Evolutionary conservation across 2,113 vertebrate genomes (phyloP), one percentile per base, ranked within the genome.

Genomic region (Prochilodus magdalenae): DNA sequence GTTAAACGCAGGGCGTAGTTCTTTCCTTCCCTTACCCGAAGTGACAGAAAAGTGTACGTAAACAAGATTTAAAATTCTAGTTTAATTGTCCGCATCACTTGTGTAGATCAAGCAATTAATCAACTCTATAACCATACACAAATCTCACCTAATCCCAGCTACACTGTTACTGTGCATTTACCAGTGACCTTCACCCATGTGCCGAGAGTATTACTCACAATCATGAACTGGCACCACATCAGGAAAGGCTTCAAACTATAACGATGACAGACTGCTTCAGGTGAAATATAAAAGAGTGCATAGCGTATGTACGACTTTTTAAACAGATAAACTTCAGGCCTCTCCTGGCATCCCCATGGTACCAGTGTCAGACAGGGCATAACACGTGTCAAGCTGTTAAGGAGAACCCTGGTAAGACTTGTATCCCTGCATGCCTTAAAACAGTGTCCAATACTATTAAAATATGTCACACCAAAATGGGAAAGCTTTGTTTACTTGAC

Each of bases 1-100:
- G 80, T 75, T 63, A 86, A 85, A 86, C 57, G 62, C 69, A 85
- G 77, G 78, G 73, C 77, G 86, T 79, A 86, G 65, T 75, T 84
- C 81, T 65, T 81, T 73, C 78, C 27, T n/a, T 51, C 15, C 65
- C 22, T 14, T 27, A 36, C 20, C 51, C 59, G 66, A 67, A 29
- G 51, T 27, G 22, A 27, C 59, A 73, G 47, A 11, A 65, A 29
- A 62, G 47, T 73, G 70, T 20, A 67, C 18, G 40, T 15, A 29
- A 26, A 30, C 55, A 67, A 73, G 16, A 80, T 60, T 79, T 59
- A 69, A 84, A 82, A 33, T 8, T 44, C 8, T 44, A 44, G 40
- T 6, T 10, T 5, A 47, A 36, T 36, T 36, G 22, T 16, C 26
- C 59, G 24, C 36, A 44, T 59, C 49, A 22, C 15, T 16, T 15